phyloP scores from a whole-genome alignment of 2,797 vertebrate genomes.

The Sarcophilus harrisii region DNA sequence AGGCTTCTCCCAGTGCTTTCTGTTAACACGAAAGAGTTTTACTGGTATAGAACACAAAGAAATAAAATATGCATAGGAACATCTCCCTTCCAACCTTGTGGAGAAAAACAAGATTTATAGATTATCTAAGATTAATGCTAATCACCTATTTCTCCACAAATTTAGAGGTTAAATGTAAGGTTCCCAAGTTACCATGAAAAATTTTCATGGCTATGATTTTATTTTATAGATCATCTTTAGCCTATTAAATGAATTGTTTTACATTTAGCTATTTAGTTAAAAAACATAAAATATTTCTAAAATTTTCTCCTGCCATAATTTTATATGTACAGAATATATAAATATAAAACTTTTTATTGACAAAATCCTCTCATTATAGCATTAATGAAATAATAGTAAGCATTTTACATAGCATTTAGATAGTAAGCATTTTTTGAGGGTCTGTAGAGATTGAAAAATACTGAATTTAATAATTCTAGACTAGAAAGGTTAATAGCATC shows the following conservation, averaged over 20 bases:
- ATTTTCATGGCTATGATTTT: background rate
- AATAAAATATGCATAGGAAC: background rate
- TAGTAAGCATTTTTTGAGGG: background rate
- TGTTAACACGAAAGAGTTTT: background rate
- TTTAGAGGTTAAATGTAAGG: background rate
- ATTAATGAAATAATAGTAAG: background rate
- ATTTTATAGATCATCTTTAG: conserved; percentile 22
- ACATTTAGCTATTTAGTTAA: background rate
- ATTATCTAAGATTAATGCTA: background rate
- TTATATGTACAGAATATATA: background rate
- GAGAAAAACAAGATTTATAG: background rate
- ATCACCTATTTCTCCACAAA: background rate
- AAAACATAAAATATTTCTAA: background rate
- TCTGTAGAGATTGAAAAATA: background rate
- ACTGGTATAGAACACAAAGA: background rate
- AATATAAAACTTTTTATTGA: conserved; percentile 11
- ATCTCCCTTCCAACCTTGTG: background rate
- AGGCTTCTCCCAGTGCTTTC: background rate
- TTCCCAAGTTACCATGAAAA: background rate
- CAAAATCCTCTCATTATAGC: background rate
- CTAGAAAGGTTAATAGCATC: background rate
- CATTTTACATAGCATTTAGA: background rate
- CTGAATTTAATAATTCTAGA: background rate
- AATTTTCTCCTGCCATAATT: background rate
- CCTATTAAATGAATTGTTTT: background rate